Percentiles rank a stretch among this genome's conserved stretches.
These are phyloP conservation scores for Scomber colias DNA, from an alignment of 2,113 vertebrate genomes.

Conservation along the genomic window DNA sequence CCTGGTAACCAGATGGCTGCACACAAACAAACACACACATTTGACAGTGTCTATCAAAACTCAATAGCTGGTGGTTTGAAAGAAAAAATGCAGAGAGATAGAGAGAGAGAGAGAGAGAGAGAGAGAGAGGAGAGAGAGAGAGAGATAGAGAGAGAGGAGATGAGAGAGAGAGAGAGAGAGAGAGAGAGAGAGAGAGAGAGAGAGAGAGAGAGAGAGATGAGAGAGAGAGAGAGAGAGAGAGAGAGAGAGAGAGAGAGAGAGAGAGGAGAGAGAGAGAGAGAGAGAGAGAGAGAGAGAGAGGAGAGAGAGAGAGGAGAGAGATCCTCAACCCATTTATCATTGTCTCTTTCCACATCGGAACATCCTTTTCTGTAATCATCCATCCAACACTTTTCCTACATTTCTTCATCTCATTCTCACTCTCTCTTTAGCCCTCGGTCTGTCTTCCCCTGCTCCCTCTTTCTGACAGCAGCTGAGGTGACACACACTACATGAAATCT, in stretches of 20 bases:
- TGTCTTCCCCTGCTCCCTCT: neutral
- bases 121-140: too few relatives aligned
- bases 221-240: conserved; percentile 27
- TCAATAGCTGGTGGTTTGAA: conserved; percentile 41
- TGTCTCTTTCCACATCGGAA: conserved; percentile 24
- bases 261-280: neutral
- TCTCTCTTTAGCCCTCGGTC: neutral
- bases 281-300: too few relatives aligned
- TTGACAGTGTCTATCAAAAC: conserved; percentile 37
- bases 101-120: conserved; percentile 27
- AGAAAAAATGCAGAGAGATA: neutral
- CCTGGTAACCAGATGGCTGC: conserved; percentile 92
- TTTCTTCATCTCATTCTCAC: neutral
- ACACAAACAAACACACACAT: conserved; percentile 17
- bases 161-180: too few relatives aligned
- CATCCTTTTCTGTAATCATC: neutral
- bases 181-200: conserved; percentile 27
- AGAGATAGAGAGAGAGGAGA: conserved; percentile 11
- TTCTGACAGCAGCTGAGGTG: neutral
- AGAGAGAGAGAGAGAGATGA: conserved; percentile 27
- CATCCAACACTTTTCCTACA: conserved; percentile 10
- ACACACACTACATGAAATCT: neutral
- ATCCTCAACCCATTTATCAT: conserved; percentile 32
- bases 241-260: too few relatives aligned
- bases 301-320: conserved; percentile 20